Evolutionary conservation across 2,113 vertebrate genomes (phyloP), one percentile per base, ranked within the genome.

Genomic region (Oostethus manadensis): DNA sequence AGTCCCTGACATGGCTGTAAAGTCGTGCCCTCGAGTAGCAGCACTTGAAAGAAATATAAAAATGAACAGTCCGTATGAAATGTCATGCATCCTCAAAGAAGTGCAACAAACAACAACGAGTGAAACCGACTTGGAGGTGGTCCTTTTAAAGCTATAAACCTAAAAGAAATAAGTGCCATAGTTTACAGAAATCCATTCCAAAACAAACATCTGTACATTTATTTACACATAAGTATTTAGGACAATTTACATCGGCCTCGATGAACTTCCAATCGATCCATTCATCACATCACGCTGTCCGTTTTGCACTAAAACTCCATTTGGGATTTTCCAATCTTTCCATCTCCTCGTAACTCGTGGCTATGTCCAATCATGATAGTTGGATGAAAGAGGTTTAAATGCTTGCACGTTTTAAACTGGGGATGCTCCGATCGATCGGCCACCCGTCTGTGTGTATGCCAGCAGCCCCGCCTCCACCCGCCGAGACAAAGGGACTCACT

Each of bases 311-410:
- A 15, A 38, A 54, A 16, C 21, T 22, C 49, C 48, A 40, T 50
- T 53, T 43, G 63, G 15, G 58, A 33, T 11, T 4, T n/a, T 35
- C 4, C n/a, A 10, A 38, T n/a, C 6, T 51, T 60, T 56, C 6
- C 53, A 65, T 44, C 21, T 46, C 10, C 40, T 33, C 42, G 7
- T 21, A 58, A 35, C 6, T 26, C 20, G 45, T 47, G 33, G n/a
- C 47, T 13, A 51, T 26, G 22, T 49, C 8, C n/a, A 48, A 58
- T 60, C 29, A 60, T 45, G 54, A 46, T 29, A 45, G 56, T 65
- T 45, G 43, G 4, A 51, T 6, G 18, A 55, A 55, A 13, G 18
- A 18, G 3, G 6, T 10, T 40, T 10, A 40, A 55, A 55, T 55
- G 53, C 35, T 6, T 17, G 14, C 9, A 49, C 44, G 51, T 9